Base-by-base conservation (phyloP, 2,113 vertebrate genomes). In the Oreotragus oreotragus region DNA sequence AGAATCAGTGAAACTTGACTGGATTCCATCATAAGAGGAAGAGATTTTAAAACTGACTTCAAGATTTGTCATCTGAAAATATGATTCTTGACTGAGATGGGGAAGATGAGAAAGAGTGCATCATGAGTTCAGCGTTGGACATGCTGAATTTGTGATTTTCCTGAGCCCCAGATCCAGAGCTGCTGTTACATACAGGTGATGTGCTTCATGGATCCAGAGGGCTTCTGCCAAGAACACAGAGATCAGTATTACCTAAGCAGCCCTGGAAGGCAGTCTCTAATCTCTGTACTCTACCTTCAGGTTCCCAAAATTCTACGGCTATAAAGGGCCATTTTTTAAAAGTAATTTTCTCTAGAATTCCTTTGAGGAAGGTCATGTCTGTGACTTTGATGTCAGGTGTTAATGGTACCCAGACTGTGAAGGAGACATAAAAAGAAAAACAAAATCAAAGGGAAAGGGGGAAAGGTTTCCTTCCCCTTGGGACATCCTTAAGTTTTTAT, bases 321-420 rank as follows among this genome's bases (percentile, higher is more conserved):
- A 3, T n/a, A 70, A 62, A 49, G 45, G 11, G 16, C 6, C 88
- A 93, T 55, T 79, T 95, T 89, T 66, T 36, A 81, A 92, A 88
- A 92, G 47, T 58, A 84, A 80, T 94, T 97, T 94, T 94, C 73
- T 97, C 27, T 95, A 76, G 62, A 79, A 96, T 90, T 94, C 27
- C 80, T 97, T 96, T 91, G 90, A 94, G 84, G 27, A 84, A 84
- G 30, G 73, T 76, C 70, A 33, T 76, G 47, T 43, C 39, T 94
- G 36, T 95, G 88, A 88, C 84, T 96, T 97, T 93, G 64, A 93
- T 97, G 64, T 92, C 92, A 97, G 84, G 53, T 94, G 80, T 93
- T 97, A 97, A 91, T 96, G 30, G 87, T 89, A 89, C 80, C 80
- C 90, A 96, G 92, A 45, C 47, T 76, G 57, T 88, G 62, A 95